phyloP scores from a whole-genome alignment of 1,140 invertebrate species.

The Periplaneta americana region DNA sequence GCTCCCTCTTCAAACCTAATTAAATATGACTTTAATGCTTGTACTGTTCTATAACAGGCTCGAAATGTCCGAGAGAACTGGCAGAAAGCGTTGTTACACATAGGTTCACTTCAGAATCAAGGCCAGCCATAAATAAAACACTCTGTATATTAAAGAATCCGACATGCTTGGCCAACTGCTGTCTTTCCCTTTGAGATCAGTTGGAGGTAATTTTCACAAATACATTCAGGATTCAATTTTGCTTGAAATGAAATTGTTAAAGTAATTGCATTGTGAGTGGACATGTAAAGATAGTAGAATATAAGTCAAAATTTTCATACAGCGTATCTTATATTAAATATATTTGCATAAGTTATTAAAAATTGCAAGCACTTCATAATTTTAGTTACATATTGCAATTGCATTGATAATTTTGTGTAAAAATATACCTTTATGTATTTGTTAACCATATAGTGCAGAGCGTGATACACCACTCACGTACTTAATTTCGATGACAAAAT shows the following conservation, averaged over 20 bases:
- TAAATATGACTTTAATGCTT: background rate
- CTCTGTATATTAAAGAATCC: background rate
- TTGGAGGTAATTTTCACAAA: background rate
- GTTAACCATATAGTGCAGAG: background rate
- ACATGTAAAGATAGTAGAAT: background rate
- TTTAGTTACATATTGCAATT: background rate
- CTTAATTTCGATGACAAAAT: too few relatives aligned
- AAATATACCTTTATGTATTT: background rate
- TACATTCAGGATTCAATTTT: background rate
- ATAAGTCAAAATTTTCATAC: too few relatives aligned
- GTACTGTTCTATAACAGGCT: background rate
- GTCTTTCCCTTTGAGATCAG: background rate
- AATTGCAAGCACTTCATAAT: background rate
- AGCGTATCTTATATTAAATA: background rate
- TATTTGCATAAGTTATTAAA: background rate
- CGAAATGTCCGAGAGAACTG: background rate
- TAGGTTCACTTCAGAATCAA: background rate
- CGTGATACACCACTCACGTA: background rate
- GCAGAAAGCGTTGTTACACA: background rate
- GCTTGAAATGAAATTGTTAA: background rate
- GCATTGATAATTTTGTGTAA: background rate
- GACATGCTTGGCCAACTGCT: background rate
- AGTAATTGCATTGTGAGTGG: background rate
- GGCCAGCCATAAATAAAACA: background rate
- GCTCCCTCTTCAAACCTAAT: background rate